phyloP scores from a whole-genome alignment of 2,113 vertebrate species.

The Cairina moschata region DNA sequence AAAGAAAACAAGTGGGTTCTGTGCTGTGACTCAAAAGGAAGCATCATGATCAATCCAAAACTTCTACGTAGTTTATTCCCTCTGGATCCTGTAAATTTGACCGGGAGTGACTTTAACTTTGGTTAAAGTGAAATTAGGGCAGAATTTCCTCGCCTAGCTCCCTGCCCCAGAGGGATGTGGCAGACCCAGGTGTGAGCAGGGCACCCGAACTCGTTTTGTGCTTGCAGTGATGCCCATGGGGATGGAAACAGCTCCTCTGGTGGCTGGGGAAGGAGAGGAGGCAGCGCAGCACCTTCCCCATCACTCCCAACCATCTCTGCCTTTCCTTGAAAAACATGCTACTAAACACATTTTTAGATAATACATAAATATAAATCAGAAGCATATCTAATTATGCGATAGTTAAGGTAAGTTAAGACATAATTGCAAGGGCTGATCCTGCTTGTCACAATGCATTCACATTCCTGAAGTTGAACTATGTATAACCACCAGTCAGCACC shows the following conservation, averaged over 20 bases:
- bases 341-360: neutral
- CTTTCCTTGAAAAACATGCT: neutral
- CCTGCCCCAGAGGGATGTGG: neutral
- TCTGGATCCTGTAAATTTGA: neutral
- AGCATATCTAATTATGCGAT: neutral
- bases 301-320: neutral
- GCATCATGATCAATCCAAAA: neutral
- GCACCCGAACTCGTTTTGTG: neutral
- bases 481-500: accelerated
- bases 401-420: neutral
- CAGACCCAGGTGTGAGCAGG: neutral
- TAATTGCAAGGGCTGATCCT: neutral
- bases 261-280: neutral
- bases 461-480: neutral
- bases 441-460: neutral
- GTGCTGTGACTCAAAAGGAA: neutral
- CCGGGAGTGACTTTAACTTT: neutral
- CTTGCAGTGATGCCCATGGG: neutral
- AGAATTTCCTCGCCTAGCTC: neutral
- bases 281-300: neutral
- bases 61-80: neutral
- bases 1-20: neutral
- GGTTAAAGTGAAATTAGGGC: neutral
- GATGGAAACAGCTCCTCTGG: neutral
- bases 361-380: neutral